These are phyloP conservation scores for Polydrusus tereticollis DNA, from an alignment of 2,888 invertebrate species.

Conservation along the genomic window DNA sequence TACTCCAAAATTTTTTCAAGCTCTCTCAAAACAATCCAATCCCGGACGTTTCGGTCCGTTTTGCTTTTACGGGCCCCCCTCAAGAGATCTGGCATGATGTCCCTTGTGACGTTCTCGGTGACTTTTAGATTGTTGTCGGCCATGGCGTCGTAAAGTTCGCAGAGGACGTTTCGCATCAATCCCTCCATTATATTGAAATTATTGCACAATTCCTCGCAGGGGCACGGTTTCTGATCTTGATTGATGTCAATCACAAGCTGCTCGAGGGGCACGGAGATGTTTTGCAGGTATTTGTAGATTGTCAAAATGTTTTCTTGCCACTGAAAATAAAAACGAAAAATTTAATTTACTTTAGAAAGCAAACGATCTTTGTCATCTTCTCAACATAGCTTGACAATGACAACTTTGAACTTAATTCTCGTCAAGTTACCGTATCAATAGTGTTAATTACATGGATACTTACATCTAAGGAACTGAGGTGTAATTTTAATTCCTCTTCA, in stretches of 20 bases:
- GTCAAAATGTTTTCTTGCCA: constrained; percentile 70
- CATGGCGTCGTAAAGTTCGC: constrained; percentile 76
- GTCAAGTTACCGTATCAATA: too few species aligned
- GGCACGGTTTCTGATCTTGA: constrained; percentile 58
- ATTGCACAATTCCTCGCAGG: constrained; percentile 62
- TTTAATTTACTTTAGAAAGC: neutral
- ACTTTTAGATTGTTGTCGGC: constrained; percentile 68
- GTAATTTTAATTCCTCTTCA: neutral
- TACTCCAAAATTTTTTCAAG: constrained; percentile 75
- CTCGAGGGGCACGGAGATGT: constrained; percentile 78
- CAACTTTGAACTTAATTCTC: too few species aligned
- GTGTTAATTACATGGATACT: neutral
- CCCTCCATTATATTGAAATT: constrained; percentile 74
- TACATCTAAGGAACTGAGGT: constrained; percentile 12
- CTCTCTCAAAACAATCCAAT: constrained; percentile 75
- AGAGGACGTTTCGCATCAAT: constrained; percentile 75
- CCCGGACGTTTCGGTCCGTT: constrained; percentile 69
- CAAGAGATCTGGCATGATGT: constrained; percentile 65
- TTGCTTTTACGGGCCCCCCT: constrained; percentile 61
- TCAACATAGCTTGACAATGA: too few species aligned
- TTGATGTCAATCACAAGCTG: constrained; percentile 75
- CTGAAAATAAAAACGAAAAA: constrained; percentile 62
- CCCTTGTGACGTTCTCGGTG: constrained; percentile 67
- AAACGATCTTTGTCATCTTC: neutral
- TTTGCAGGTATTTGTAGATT: constrained; percentile 78